Evolutionary conservation across 2,113 vertebrate species (phyloP), one percentile per base, ranked within the genome.

Genomic region (Andinoacara biseriatus): DNA sequence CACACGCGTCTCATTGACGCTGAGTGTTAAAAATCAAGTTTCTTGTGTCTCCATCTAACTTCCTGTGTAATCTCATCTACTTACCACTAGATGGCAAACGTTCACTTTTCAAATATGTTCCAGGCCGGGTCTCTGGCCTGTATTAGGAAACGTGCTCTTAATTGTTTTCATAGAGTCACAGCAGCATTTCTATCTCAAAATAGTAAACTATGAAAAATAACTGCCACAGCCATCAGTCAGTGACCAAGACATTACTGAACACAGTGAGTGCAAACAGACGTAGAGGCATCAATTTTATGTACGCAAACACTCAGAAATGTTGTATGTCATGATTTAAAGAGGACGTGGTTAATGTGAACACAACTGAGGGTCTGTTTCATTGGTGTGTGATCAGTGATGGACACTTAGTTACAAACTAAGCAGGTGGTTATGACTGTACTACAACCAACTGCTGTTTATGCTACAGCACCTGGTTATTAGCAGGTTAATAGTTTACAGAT

Each of bases 81-180:
- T 69, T 2, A 56, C 89, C 92, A 91, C 89, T 52, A 43, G 91
- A 38, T 88, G 92, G 93, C 74, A 58, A 26, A 24, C 54, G 13
- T 76, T 82, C 63, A 85, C 49, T 10, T 9, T 31, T 52, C 4
- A 79, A 5, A 63, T 74, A 3, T 20, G 43, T 49, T 54, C 26
- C 18, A 33, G 26, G 26, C 17, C 10, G 8, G 7, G 43, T 72
- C 67, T 35, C 43, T 7, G 60, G 33, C n/a, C 8, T 43, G 5
- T 43, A 10, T 18, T 76, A 18, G 22, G 67, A 11, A 72, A 54
- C 46, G 18, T 72, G 67, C 26, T 54, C 18, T 33, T 54, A 33
- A 72, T 33, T 72, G 17, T 33, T 72, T 17, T 54, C 67, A 52
- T 43, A 60, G 20, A 43, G 49, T 18, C 10, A 10, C 20, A 56